Evolutionary conservation across 2,797 vertebrate genomes (phyloP).

Genomic region (Rhynchonycteris naso): DNA sequence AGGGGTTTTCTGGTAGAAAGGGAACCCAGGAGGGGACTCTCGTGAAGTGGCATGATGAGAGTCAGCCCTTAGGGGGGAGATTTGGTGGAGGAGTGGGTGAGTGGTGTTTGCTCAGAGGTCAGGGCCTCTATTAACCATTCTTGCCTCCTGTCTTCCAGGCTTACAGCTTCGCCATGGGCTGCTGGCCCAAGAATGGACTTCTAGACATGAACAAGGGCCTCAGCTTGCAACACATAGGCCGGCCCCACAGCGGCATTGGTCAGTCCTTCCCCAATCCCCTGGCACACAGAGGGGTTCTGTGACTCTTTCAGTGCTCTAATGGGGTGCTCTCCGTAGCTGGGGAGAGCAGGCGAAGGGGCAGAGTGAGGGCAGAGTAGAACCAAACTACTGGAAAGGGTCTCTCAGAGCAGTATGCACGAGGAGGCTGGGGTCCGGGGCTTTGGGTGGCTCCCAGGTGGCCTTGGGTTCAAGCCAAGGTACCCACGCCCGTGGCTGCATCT

Average conservation of each 20-base stretch:
- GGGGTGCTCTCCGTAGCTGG: not conserved
- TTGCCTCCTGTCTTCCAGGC: conserved; percentile 86
- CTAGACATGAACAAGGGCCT: conserved; percentile 92
- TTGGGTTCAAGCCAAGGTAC: conserved; percentile 35
- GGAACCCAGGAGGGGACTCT: not conserved
- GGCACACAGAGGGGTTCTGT: conserved; percentile 37
- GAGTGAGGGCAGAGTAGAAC: not conserved
- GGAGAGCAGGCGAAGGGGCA: not conserved
- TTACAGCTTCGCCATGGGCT: conserved; percentile 91
- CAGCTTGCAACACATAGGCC: conserved; percentile 91
- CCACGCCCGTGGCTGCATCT: not conserved
- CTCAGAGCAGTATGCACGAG: conserved; percentile 37
- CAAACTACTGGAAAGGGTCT: conserved; percentile 8
- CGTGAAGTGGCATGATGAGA: not conserved
- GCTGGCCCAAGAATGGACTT: conserved; percentile 91
- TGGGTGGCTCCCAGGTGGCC: conserved; percentile 52
- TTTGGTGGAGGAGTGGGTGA: conserved; percentile 24
- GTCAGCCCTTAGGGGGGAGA: not conserved
- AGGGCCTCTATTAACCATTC: conserved; percentile 74
- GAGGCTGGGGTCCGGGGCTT: conserved; percentile 32
- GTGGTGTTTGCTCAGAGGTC: not conserved
- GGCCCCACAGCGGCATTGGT: conserved; percentile 92
- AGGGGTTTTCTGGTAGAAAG: not conserved
- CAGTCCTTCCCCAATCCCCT: conserved; percentile 78
- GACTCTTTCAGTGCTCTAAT: conserved; percentile 16